Percentiles rank a stretch among this genome's conserved stretches.
Conservation (phyloP, 2,797 vertebrate genomes). For the Channallabes apus region DNA sequence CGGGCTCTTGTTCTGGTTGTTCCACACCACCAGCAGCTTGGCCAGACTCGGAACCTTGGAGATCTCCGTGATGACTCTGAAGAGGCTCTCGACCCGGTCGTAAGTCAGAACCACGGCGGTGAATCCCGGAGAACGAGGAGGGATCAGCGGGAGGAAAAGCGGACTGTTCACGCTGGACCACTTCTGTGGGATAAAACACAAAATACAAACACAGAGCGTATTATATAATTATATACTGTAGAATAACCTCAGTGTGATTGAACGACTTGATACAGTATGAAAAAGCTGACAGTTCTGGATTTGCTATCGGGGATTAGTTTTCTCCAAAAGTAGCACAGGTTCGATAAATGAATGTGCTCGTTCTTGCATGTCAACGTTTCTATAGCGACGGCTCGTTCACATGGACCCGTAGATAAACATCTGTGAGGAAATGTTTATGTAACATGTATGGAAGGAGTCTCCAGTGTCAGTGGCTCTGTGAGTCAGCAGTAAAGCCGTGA, state of each 20-base stretch:
- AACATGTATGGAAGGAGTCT: background rate
- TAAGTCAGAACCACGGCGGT: conserved; percentile 96
- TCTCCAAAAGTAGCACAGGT: background rate
- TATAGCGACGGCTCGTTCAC: background rate
- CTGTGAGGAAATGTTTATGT: too few relatives aligned
- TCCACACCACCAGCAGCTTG: conserved; percentile 95
- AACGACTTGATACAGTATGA: background rate
- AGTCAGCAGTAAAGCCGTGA: too few relatives aligned
- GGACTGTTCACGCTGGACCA: conserved; percentile 97
- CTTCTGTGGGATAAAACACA: conserved; percentile 73
- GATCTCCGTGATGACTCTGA: conserved; percentile 97
- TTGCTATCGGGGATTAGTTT: background rate
- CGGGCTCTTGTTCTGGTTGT: conserved; percentile 97
- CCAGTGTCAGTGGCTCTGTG: background rate
- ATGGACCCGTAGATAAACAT: background rate
- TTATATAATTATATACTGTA: background rate
- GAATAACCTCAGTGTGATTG: background rate
- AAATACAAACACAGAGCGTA: conserved; percentile 1
- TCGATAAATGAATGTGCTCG: background rate
- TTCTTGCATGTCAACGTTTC: background rate
- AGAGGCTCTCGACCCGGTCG: conserved; percentile 96
- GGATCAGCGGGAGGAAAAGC: conserved; percentile 94
- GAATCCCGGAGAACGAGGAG: conserved; percentile 93
- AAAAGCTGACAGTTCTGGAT: background rate
- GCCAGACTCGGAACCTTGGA: conserved; percentile 96